Conservation (phyloP, 2,797 vertebrate species). For the Leuciscus waleckii region DNA sequence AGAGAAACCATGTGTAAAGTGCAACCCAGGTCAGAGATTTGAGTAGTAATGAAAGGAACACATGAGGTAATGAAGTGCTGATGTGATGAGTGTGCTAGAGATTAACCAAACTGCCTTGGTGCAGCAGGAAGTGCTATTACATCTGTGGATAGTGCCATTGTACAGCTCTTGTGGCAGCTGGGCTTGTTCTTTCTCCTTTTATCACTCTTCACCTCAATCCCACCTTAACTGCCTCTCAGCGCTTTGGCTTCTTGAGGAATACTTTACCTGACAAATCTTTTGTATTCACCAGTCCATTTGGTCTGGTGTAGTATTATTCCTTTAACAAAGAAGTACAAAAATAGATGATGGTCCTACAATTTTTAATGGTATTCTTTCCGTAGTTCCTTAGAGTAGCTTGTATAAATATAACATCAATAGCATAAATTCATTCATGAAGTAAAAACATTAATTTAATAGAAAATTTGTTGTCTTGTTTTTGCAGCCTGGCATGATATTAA, state of each 20-base stretch:
- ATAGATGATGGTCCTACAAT: neutral
- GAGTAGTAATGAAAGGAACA: conserved; percentile 73
- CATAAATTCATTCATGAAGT: too few relatives aligned
- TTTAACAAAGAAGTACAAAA: neutral
- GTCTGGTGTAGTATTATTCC: conserved; percentile 1
- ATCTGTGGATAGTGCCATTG: conserved; percentile 73
- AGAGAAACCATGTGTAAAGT: conserved; percentile 61
- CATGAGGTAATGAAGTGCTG: conserved; percentile 72
- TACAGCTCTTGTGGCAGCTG: conserved; percentile 72
- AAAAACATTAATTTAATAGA: neutral
- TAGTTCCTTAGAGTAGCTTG: neutral
- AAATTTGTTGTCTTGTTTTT: neutral
- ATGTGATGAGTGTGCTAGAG: conserved; percentile 76
- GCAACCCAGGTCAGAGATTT: conserved; percentile 62
- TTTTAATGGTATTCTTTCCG: neutral
- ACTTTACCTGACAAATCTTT: conserved; percentile 26
- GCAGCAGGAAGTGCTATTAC: conserved; percentile 73
- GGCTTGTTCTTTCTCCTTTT: conserved; percentile 47
- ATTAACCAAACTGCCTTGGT: conserved; percentile 71
- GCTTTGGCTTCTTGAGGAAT: conserved; percentile 48
- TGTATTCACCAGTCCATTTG: conserved; percentile 18
- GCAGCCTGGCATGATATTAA: neutral
- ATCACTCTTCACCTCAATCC: conserved; percentile 40
- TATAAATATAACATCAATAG: neutral
- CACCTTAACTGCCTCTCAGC: conserved; percentile 57